Evolutionary conservation across 2,888 invertebrate species (phyloP).

Genomic region (Perithous albicinctus): DNA sequence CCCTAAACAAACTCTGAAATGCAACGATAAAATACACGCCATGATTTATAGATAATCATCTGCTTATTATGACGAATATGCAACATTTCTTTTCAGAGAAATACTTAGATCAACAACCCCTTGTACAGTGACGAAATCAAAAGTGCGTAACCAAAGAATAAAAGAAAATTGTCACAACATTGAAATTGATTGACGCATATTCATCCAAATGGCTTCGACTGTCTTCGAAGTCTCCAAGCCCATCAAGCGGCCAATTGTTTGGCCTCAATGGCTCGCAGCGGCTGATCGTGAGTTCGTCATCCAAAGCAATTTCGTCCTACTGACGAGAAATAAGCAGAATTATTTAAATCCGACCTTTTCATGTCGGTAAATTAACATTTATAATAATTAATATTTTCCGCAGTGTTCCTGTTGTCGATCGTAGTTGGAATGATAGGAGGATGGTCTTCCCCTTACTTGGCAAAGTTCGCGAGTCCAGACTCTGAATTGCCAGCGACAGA

Average conservation of each 20-base stretch:
- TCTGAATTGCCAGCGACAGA: constrained; percentile 65
- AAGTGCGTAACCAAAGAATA: neutral
- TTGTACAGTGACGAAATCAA: neutral
- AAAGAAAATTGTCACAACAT: constrained; percentile 12
- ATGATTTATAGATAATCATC: neutral
- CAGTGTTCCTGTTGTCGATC: constrained; percentile 74
- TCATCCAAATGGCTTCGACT: constrained; percentile 52
- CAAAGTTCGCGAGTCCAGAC: constrained; percentile 69
- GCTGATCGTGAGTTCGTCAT: constrained; percentile 49
- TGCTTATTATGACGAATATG: neutral
- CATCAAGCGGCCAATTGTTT: constrained; percentile 47
- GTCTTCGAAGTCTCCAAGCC: constrained; percentile 52
- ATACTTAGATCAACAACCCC: neutral
- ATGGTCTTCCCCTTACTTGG: constrained; percentile 79
- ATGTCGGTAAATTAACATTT: neutral
- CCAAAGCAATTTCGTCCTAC: neutral
- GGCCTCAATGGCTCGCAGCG: constrained; percentile 65
- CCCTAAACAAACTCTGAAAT: neutral
- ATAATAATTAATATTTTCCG: neutral
- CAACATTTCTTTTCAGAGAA: neutral
- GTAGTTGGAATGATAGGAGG: constrained; percentile 74
- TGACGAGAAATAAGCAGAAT: neutral
- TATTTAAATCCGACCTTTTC: neutral
- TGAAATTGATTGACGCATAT: constrained; percentile 43
- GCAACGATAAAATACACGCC: neutral